Evolutionary conservation across 2,797 vertebrate species (phyloP).

Genomic region (Falco naumanni): DNA sequence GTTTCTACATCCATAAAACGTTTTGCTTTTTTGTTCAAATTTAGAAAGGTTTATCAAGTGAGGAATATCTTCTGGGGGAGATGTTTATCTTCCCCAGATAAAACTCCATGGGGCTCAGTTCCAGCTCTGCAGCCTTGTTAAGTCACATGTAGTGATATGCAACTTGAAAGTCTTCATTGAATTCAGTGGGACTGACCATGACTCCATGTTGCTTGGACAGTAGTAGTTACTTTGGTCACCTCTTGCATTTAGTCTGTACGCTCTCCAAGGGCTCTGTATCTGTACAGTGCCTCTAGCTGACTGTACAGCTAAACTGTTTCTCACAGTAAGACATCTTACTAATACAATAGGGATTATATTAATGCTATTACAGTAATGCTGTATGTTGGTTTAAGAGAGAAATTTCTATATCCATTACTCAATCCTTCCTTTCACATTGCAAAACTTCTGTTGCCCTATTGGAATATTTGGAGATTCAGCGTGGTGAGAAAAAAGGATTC

Average conservation of each 20-base stretch:
- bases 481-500: not conserved
- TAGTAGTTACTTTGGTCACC: not conserved
- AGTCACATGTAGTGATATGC: fast-evolving
- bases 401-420: not conserved
- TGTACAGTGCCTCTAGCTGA: not conserved
- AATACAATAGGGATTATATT: not conserved
- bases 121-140: not conserved
- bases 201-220: not conserved
- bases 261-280: not conserved
- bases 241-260: not conserved
- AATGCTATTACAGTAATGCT: not conserved
- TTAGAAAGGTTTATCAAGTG: not conserved
- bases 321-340: not conserved
- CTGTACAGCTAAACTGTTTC: not conserved
- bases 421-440: not conserved
- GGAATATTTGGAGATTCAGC: not conserved
- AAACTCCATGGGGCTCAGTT: not conserved
- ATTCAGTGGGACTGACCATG: not conserved
- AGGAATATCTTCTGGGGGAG: not conserved
- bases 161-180: not conserved
- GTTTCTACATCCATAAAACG: not conserved
- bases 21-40: not conserved
- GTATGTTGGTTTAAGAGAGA: not conserved
- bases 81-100: not conserved
- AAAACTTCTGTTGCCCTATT: not conserved